These are phyloP conservation scores for Dugesia japonica DNA, from an alignment of 2,888 invertebrate species.

Conservation along the genomic window DNA sequence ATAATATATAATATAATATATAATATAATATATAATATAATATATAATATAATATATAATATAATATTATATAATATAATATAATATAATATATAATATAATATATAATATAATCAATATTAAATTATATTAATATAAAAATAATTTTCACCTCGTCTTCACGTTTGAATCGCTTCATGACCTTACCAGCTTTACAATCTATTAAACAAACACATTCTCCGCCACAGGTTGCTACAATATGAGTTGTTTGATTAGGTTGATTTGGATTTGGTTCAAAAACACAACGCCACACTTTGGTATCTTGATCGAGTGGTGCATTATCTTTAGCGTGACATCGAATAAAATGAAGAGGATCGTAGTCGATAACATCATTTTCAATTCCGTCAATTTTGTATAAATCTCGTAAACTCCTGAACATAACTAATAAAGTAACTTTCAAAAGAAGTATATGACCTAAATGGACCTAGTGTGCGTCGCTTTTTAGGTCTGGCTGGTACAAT, in stretches of 20 bases:
- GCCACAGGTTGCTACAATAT: constrained; percentile 51
- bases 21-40: no score
- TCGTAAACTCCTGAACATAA: neutral
- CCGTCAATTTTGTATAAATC: neutral
- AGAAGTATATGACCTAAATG: neutral
- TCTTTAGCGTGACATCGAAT: constrained; percentile 47
- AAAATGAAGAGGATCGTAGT: constrained; percentile 44
- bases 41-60: no score
- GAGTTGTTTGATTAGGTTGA: constrained; percentile 39
- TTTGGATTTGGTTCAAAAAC: constrained; percentile 48
- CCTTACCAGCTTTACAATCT: constrained; percentile 46
- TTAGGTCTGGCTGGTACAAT: constrained; percentile 28
- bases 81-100: no score
- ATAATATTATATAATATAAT: no score
- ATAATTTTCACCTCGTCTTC: constrained; percentile 24
- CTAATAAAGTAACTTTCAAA: neutral
- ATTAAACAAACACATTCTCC: constrained; percentile 50
- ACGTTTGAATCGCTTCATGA: constrained; percentile 46
- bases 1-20: no score
- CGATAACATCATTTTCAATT: constrained; percentile 35
- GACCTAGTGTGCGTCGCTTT: constrained; percentile 16
- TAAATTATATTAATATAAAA: no score
- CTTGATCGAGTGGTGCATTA: constrained; percentile 48
- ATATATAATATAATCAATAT: no score
- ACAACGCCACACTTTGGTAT: constrained; percentile 50